A percentile compares a stretch with the other conserved stretches of the same genome.
Conservation (phyloP, 1,140 invertebrate species). For the Orchesella cincta region DNA sequence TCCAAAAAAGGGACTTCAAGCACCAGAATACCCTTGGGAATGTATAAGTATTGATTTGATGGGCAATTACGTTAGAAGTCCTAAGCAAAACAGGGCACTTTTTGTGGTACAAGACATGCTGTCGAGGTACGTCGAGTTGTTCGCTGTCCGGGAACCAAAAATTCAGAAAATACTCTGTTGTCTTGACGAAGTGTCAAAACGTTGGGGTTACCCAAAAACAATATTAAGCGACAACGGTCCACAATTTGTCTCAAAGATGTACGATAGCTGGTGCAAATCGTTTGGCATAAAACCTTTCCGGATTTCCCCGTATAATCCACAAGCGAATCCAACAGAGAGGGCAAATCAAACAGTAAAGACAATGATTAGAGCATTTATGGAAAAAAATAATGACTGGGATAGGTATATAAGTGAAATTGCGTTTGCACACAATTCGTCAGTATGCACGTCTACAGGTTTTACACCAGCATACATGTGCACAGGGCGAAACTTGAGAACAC, state of each 20-base stretch:
- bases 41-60: conserved; percentile 42
- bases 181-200: neutral
- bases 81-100: neutral
- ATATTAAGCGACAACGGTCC: neutral
- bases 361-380: neutral
- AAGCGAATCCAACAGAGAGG: neutral
- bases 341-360: neutral
- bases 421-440: neutral
- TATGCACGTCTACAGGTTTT: neutral
- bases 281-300: neutral
- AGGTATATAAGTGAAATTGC: neutral
- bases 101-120: neutral
- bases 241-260: neutral
- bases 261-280: neutral
- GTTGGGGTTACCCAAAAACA: neutral
- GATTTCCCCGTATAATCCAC: neutral
- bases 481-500: neutral
- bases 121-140: neutral
- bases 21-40: conserved; percentile 43
- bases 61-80: conserved; percentile 43
- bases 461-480: neutral
- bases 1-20: neutral
- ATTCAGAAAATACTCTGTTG: neutral
- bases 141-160: neutral
- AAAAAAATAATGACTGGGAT: neutral